These are phyloP conservation scores for Electrona antarctica DNA, from an alignment of 2,113 vertebrate genomes.

Conservation along the genomic window DNA sequence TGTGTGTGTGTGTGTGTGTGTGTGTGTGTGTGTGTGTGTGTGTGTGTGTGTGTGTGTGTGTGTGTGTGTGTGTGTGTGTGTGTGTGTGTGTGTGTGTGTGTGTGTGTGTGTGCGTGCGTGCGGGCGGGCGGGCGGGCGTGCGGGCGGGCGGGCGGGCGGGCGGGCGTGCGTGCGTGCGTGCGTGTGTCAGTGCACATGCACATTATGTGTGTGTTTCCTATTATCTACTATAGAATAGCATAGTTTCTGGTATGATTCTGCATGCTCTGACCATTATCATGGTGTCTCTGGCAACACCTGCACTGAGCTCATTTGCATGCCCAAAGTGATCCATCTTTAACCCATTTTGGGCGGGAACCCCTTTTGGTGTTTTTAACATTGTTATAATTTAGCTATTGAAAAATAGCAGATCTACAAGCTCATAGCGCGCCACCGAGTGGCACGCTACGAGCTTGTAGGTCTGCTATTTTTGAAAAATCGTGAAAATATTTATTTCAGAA, in stretches of 20 bases:
- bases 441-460: too few species aligned
- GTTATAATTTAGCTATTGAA: too few species aligned
- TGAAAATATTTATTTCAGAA: too few species aligned
- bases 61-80: background rate
- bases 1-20: background rate
- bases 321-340: constrained; percentile 45
- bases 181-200: background rate
- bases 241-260: constrained; percentile 55
- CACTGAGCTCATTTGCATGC: constrained; percentile 72
- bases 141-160: too few species aligned
- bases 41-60: background rate
- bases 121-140: background rate
- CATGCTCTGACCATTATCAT: constrained; percentile 69
- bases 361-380: too few species aligned
- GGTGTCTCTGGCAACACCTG: constrained; percentile 73
- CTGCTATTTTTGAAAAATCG: too few species aligned
- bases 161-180: background rate
- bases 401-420: too few species aligned
- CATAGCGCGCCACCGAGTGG: too few species aligned
- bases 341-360: too few species aligned
- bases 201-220: constrained; percentile 52
- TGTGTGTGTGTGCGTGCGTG: background rate
- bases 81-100: background rate
- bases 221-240: constrained; percentile 48
- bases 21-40: background rate